Conservation (phyloP, 2,113 vertebrate genomes). For the Pedetes capensis region DNA sequence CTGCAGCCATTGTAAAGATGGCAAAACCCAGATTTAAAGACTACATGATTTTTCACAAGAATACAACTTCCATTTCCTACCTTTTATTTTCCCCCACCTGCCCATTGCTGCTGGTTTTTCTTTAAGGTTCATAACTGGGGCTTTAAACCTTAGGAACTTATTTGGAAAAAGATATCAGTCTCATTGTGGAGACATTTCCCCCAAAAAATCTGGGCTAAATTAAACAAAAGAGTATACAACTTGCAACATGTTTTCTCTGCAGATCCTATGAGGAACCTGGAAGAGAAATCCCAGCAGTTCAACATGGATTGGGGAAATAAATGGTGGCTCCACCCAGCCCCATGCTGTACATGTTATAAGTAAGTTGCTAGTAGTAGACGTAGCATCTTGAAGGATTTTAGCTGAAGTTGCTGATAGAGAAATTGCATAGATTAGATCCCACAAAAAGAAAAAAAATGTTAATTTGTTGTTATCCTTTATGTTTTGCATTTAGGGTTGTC, state of each 20-base stretch:
- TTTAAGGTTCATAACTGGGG: neutral
- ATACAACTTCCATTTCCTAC: fast-evolving
- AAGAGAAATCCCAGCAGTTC: neutral
- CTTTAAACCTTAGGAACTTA: neutral
- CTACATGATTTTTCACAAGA: neutral
- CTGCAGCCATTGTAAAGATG: neutral
- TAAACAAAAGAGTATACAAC: neutral
- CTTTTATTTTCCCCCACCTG: neutral
- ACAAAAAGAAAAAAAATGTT: too few relatives aligned
- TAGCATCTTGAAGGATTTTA: neutral
- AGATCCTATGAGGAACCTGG: neutral
- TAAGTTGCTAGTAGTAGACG: neutral
- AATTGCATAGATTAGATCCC: neutral
- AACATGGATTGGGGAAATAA: neutral
- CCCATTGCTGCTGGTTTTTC: neutral
- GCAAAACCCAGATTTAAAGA: neutral
- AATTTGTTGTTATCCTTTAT: neutral
- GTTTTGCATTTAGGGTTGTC: neutral
- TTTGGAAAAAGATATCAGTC: neutral
- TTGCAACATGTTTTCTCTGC: neutral
- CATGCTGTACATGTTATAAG: neutral
- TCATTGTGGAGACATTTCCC: neutral
- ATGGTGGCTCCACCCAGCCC: fast-evolving
- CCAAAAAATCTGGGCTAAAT: neutral
- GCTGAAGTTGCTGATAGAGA: neutral